These are phyloP conservation scores for Drosophila murphyi DNA, from an alignment of 1,140 invertebrate species.

Conservation along the genomic window DNA sequence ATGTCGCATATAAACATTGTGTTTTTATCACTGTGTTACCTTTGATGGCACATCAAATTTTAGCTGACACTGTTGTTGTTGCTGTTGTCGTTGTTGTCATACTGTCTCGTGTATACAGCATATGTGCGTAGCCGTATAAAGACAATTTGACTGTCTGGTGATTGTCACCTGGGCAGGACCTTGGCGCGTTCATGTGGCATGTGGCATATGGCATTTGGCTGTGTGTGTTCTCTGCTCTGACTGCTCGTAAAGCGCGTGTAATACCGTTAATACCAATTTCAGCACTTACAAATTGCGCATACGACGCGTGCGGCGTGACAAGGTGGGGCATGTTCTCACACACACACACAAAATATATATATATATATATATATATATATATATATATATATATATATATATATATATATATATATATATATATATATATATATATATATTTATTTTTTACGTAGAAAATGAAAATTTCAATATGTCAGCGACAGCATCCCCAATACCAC, in stretches of 20 bases:
- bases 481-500: conserved; percentile 51
- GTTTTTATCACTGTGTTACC: conserved; percentile 35
- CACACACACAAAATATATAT: conserved; percentile 9
- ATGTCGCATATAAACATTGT: conserved; percentile 11
- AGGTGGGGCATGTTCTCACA: conserved; percentile 11
- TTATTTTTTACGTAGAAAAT: conserved; percentile 62
- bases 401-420: conserved; percentile 45
- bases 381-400: not conserved
- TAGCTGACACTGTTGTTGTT: conserved; percentile 6
- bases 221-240: conserved; percentile 29
- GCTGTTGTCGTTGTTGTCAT: too few relatives aligned
- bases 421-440: not conserved
- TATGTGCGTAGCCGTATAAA: conserved; percentile 1
- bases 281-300: conserved; percentile 79
- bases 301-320: conserved; percentile 62
- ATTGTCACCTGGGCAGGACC: conserved; percentile 47
- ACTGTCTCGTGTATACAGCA: not conserved
- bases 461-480: conserved; percentile 76
- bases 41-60: conserved; percentile 43
- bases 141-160: conserved; percentile 33
- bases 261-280: conserved; percentile 80
- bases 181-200: conserved; percentile 2
- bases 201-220: conserved; percentile 1
- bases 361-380: not conserved
- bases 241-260: conserved; percentile 75